These are phyloP conservation scores for Autographa gamma DNA, from an alignment of 2,888 invertebrate genomes.

Conservation along the genomic window DNA sequence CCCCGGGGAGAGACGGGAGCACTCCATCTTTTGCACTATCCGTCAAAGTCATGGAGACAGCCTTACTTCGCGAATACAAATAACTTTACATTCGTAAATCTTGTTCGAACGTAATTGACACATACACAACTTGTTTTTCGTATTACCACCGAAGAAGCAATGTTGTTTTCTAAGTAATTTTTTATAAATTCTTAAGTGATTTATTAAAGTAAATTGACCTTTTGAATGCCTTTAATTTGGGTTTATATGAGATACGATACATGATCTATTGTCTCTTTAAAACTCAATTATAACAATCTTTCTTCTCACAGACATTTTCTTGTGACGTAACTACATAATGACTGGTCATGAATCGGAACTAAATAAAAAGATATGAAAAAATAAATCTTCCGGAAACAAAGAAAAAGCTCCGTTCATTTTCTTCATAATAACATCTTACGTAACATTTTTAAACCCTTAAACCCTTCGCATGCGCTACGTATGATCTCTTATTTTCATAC, in stretches of 20 bases:
- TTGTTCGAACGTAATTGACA: conserved; percentile 47
- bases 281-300: background rate
- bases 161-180: background rate
- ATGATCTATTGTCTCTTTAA: background rate
- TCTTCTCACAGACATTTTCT: background rate
- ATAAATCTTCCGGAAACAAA: conserved; percentile 20
- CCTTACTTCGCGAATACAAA: conserved; percentile 51
- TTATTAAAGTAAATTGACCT: background rate
- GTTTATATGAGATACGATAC: background rate
- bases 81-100: conserved; percentile 52
- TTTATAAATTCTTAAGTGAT: background rate
- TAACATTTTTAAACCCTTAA: conserved; percentile 46
- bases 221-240: background rate
- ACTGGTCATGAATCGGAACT: conserved; percentile 3
- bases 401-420: conserved; percentile 41
- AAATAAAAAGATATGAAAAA: conserved; percentile 15
- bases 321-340: background rate
- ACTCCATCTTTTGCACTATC: conserved; percentile 57
- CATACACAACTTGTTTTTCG: conserved; percentile 24
- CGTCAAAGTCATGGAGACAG: conserved; percentile 53
- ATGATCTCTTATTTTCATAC: conserved; percentile 54
- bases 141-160: background rate
- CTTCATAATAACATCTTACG: conserved; percentile 47
- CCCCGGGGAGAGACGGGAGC: conserved; percentile 34
- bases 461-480: conserved; percentile 37